Percentiles rank a stretch among this genome's conserved stretches.
Conservation (phyloP, 2,888 invertebrate species). For the Zygogramma bicolorata region DNA sequence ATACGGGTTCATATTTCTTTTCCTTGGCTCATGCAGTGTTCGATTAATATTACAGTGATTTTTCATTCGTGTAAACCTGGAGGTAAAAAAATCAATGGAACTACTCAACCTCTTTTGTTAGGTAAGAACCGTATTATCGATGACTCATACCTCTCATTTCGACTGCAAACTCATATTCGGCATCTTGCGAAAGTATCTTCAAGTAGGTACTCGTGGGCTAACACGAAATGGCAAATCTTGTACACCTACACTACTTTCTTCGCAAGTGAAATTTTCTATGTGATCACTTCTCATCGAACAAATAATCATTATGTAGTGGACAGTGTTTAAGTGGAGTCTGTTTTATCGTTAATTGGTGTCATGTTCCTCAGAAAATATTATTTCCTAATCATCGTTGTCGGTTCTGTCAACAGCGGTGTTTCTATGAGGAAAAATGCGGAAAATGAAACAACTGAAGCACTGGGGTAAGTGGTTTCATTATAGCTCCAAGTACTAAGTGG, state of each 20-base stretch:
- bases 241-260: slow-evolving; percentile 54
- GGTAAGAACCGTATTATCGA: too few relatives aligned
- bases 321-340: slow-evolving; percentile 5
- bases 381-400: background rate
- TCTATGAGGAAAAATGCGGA: background rate
- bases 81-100: too few relatives aligned
- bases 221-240: slow-evolving; percentile 46
- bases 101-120: too few relatives aligned
- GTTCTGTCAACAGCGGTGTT: background rate
- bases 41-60: too few relatives aligned
- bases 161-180: too few relatives aligned
- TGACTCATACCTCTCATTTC: too few relatives aligned
- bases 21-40: too few relatives aligned
- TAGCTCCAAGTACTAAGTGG: too few relatives aligned
- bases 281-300: slow-evolving; percentile 11
- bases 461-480: slow-evolving; percentile 39
- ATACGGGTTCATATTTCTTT: too few relatives aligned
- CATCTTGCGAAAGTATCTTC: slow-evolving; percentile 38
- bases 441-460: slow-evolving; percentile 36
- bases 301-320: background rate
- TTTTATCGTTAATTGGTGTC: background rate
- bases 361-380: background rate
- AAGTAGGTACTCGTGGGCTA: slow-evolving; percentile 33
- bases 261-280: slow-evolving; percentile 44
- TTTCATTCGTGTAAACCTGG: too few relatives aligned